Evolutionary conservation across 2,888 invertebrate species (phyloP).

Genomic region (Drosophila villosipedis): DNA sequence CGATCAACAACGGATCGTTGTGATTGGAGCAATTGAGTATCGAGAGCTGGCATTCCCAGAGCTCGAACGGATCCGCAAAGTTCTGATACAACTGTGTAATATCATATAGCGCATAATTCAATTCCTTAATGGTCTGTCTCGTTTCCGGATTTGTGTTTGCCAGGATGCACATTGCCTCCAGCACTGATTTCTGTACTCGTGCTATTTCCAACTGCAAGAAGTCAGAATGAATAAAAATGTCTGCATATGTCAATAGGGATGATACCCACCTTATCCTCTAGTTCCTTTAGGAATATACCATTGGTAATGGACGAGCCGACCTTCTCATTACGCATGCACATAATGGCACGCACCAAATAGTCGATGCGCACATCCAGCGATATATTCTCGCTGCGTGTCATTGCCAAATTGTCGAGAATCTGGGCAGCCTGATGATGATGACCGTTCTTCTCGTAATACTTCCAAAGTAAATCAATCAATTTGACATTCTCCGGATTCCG

Average conservation of each 20-base stretch:
- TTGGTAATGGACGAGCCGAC: conserved; percentile 90
- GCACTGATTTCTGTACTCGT: conserved; percentile 91
- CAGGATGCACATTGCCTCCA: conserved; percentile 88
- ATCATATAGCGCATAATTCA: conserved; percentile 93
- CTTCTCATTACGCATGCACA: conserved; percentile 96
- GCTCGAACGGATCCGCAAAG: conserved; percentile 94
- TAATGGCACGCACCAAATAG: conserved; percentile 96
- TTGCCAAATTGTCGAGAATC: conserved; percentile 94
- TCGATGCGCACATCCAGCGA: conserved; percentile 93
- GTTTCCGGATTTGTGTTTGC: conserved; percentile 86
- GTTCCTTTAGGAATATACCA: conserved; percentile 93
- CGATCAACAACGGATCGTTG: conserved; percentile 94
- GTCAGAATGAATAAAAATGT: neutral
- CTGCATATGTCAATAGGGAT: neutral
- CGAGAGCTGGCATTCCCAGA: conserved; percentile 97
- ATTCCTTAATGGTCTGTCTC: conserved; percentile 88
- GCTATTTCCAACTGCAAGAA: conserved; percentile 90
- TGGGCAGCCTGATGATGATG: conserved; percentile 97
- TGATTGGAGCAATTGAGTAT: conserved; percentile 98
- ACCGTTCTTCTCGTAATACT: conserved; percentile 96
- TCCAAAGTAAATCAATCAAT: conserved; percentile 95
- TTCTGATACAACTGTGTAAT: conserved; percentile 96
- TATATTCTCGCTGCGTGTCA: conserved; percentile 88
- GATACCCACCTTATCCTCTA: conserved; percentile 91
- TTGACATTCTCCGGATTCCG: conserved; percentile 87